A percentile compares a stretch with the other conserved stretches of the same genome.
Evolutionary conservation across 2,797 vertebrate genomes (phyloP).

Genomic region (Tamandua tetradactyla): DNA sequence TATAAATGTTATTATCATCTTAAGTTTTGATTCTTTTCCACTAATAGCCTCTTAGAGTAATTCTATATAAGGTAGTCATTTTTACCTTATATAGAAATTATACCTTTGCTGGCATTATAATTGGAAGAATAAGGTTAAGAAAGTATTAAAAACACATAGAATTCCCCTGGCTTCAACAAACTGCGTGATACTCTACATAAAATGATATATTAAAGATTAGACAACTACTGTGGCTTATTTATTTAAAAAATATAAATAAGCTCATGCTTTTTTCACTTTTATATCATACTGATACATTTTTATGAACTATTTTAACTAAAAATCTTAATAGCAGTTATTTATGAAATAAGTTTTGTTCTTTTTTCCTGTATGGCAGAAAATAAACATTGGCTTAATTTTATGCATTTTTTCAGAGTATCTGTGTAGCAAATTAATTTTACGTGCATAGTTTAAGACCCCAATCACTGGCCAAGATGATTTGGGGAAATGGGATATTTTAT

Average conservation of each 20-base stretch:
- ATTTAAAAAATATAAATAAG: constrained; percentile 19
- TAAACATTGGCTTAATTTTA: constrained; percentile 6
- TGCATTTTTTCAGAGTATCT: constrained; percentile 40
- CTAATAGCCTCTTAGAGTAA: constrained; percentile 63
- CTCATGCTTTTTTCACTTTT: constrained; percentile 6
- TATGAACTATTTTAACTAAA: constrained; percentile 41
- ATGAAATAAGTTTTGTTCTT: neutral
- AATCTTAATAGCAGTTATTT: constrained; percentile 23
- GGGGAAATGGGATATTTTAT: neutral
- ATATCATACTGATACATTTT: neutral
- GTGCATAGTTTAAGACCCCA: neutral
- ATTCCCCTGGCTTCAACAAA: constrained; percentile 40
- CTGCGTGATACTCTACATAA: constrained; percentile 13
- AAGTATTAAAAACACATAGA: constrained; percentile 36
- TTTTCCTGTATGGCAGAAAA: neutral
- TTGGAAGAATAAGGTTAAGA: constrained; percentile 40
- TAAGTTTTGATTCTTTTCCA: constrained; percentile 51
- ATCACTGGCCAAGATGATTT: neutral
- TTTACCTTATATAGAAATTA: too few species aligned
- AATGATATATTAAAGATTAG: constrained; percentile 19
- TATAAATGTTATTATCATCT: constrained; percentile 60
- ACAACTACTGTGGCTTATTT: neutral
- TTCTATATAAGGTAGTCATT: constrained; percentile 42
- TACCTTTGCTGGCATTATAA: constrained; percentile 14
- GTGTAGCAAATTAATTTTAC: constrained; percentile 19